Base-by-base conservation (phyloP, 2,888 invertebrate genomes). In the Scaptomyza flava region DNA sequence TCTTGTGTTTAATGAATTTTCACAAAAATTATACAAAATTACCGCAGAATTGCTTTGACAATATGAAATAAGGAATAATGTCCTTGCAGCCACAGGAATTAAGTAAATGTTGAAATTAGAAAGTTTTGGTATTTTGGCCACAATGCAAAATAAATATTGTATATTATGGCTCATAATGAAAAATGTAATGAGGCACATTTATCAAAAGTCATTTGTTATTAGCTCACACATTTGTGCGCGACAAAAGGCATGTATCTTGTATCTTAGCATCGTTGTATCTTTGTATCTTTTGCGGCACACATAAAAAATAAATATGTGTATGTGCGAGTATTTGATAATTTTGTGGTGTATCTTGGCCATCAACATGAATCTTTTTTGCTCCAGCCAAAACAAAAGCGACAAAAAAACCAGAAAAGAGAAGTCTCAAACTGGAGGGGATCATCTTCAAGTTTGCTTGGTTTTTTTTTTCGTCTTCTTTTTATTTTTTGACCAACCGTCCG, bases 171-270 rank as follows among this genome's bases (percentile, higher is more conserved):
- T 71, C 86, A 78, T 82, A 82, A 82, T 82, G 80, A 82, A 82
- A 82, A 85, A 68, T 78, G 76, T 82, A 82, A 82, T 85, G 79
- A 82, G 67, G 45, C 51, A 58, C 72, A 87, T 85, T 89, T 89
- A 89, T 89, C 84, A 89, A 89, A 86, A 81, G 86, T 82, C 74
- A 76, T 86, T 87, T 86, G 81, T 79, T 77, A 7, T 1, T 17
- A 9, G 9, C 72, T 46, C 73, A 50, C 43, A 57, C 31, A 27
- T 27, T 38, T 14, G 67, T 47, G 66, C 8, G 58, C 53, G 53
- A 47, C 65, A 43, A 52, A 17, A 47, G 51, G 41, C 72, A 48
- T 67, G 64, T 69, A 67, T 68, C 52, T 68, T 43, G 59, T 72
- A 76, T 70, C 66, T 73, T 38, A 36, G 17, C 17, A 17, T 17